Conservation (phyloP, 2,888 invertebrate species). For the Rhagium mordax region DNA sequence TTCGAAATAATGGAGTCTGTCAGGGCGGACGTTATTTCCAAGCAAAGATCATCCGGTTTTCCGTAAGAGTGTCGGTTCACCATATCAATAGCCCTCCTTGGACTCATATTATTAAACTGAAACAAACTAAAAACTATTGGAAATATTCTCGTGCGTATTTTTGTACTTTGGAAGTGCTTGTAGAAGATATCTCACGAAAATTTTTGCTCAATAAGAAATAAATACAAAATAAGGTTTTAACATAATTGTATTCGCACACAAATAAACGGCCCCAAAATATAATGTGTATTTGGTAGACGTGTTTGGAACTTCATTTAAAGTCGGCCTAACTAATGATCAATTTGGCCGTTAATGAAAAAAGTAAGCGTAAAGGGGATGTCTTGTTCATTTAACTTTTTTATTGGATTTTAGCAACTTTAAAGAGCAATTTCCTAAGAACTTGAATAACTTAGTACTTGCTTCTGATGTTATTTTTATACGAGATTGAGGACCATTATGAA, state of each 20-base stretch:
- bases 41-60: slow-evolving; percentile 58
- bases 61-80: slow-evolving; percentile 59
- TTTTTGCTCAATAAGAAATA: too few relatives aligned
- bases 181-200: too few relatives aligned
- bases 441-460: not conserved
- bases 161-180: too few relatives aligned
- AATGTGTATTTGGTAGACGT: not conserved
- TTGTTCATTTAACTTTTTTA: slow-evolving; percentile 25
- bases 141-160: too few relatives aligned
- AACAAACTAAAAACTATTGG: slow-evolving; percentile 41
- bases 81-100: slow-evolving; percentile 60
- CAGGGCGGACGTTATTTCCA: slow-evolving; percentile 62
- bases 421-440: slow-evolving; percentile 2
- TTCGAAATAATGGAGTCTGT: slow-evolving; percentile 57
- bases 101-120: slow-evolving; percentile 57
- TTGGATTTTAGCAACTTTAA: slow-evolving; percentile 18
- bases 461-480: not conserved
- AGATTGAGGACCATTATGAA: not conserved
- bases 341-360: not conserved
- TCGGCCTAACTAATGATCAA: not conserved
- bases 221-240: too few relatives aligned
- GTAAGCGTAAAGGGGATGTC: not conserved
- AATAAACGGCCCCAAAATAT: not conserved
- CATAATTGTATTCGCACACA: too few relatives aligned
- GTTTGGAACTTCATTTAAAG: not conserved